These are phyloP conservation scores for Eolophus roseicapilla DNA, from an alignment of 2,113 vertebrate species.

Conservation along the genomic window DNA sequence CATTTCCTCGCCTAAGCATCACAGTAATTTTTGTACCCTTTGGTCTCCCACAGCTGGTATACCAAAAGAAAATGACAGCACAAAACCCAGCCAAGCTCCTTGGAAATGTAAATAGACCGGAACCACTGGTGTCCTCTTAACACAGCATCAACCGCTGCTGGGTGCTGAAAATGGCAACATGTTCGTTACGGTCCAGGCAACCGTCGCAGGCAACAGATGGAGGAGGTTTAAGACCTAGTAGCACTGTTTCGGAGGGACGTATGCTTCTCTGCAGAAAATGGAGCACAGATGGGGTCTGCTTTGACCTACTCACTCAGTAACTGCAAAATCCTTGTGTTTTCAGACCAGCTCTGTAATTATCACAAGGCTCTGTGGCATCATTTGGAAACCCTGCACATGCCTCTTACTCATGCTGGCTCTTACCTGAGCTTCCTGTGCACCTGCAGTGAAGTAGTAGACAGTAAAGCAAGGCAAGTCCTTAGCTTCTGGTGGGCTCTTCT, in stretches of 20 bases:
- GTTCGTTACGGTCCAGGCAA: background rate
- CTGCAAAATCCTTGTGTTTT: background rate
- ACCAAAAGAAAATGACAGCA: slow-evolving; percentile 31
- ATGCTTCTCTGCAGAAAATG: background rate
- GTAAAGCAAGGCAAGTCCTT: background rate
- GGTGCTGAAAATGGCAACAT: background rate
- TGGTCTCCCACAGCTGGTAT: slow-evolving; percentile 54
- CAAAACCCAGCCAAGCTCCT: slow-evolving; percentile 44
- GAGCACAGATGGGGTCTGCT: background rate
- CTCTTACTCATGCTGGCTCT: background rate
- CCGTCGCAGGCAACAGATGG: background rate
- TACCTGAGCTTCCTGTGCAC: background rate
- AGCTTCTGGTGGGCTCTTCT: background rate
- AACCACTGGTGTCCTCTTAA: slow-evolving; percentile 44
- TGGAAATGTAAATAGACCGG: slow-evolving; percentile 60
- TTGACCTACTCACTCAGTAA: slow-evolving; percentile 27
- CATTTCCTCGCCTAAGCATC: slow-evolving; percentile 19
- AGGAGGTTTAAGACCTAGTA: background rate
- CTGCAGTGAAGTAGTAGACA: background rate
- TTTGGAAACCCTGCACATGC: background rate
- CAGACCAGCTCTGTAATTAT: background rate
- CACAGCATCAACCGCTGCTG: slow-evolving; percentile 14
- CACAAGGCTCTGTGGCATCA: background rate
- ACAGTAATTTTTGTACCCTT: slow-evolving; percentile 45
- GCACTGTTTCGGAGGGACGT: background rate